A percentile compares a stretch with the other conserved stretches of the same genome.
Evolutionary conservation across 2,797 vertebrate species (phyloP).

Genomic region (Rhincodon typus): DNA sequence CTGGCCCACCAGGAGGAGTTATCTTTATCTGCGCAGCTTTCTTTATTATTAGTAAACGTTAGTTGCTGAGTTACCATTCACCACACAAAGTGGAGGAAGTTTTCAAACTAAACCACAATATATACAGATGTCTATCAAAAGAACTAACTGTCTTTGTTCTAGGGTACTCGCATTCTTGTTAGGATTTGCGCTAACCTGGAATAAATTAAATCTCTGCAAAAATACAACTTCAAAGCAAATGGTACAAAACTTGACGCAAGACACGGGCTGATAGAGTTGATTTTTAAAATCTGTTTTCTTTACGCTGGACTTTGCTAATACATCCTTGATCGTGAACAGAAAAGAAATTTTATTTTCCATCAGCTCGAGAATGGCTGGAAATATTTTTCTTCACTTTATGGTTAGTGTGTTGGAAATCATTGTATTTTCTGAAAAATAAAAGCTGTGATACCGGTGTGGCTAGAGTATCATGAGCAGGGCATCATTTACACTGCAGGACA

Average conservation of each 20-base stretch:
- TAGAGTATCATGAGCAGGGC: not conserved
- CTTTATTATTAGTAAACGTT: not conserved
- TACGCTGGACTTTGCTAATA: too few relatives aligned
- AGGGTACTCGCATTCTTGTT: not conserved
- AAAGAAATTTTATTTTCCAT: not conserved
- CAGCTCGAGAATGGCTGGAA: not conserved
- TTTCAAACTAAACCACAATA: not conserved
- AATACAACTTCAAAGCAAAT: conserved; percentile 14
- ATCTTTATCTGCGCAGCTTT: not conserved
- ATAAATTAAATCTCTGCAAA: not conserved
- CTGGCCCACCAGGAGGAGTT: not conserved
- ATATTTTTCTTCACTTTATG: not conserved
- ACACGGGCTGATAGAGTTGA: not conserved
- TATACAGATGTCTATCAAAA: conserved; percentile 30
- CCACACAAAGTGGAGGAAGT: not conserved
- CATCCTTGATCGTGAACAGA: not conserved
- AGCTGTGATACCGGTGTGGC: not conserved
- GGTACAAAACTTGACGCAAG: not conserved
- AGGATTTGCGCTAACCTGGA: not conserved
- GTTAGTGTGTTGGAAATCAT: not conserved
- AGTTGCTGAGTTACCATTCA: not conserved
- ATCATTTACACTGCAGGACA: not conserved
- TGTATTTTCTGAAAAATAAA: not conserved
- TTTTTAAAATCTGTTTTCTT: not conserved
- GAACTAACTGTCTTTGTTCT: not conserved